Evolutionary conservation across 2,888 invertebrate species (phyloP).

Genomic region (Bursaphelenchus okinawaensis): DNA sequence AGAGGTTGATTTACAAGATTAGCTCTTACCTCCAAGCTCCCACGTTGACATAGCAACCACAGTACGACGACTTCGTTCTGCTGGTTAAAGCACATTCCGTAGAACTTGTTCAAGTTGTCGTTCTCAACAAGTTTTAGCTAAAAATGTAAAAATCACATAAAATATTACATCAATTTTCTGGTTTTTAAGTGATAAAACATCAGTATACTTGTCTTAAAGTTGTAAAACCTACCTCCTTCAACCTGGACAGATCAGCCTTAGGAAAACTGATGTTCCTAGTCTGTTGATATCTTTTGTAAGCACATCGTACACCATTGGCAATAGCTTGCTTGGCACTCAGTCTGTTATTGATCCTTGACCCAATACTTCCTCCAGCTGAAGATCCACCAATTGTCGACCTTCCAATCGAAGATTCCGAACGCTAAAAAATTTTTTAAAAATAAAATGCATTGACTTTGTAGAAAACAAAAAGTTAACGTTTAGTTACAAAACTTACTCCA

Average conservation of each 20-base stretch:
- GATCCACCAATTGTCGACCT: constrained; percentile 26
- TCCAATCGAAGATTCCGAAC: constrained; percentile 46
- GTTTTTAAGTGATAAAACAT: too few species aligned
- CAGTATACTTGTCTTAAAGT: too few species aligned
- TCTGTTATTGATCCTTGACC: constrained; percentile 40
- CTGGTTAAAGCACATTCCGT: constrained; percentile 49
- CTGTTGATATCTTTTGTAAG: constrained; percentile 45
- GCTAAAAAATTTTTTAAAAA: constrained; percentile 20
- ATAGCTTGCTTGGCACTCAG: constrained; percentile 47
- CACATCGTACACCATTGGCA: constrained; percentile 48
- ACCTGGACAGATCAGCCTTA: constrained; percentile 34
- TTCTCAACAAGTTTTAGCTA: constrained; percentile 46
- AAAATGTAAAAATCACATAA: not conserved
- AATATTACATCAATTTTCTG: too few species aligned
- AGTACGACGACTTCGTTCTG: constrained; percentile 51
- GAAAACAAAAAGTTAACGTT: constrained; percentile 3
- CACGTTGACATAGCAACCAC: constrained; percentile 48
- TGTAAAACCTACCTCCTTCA: constrained; percentile 35
- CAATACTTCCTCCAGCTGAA: constrained; percentile 39
- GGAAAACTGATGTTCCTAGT: constrained; percentile 45
- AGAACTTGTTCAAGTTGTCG: constrained; percentile 54
- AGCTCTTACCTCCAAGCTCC: constrained; percentile 42
- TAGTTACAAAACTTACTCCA: constrained; percentile 12
- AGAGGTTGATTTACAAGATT: too few species aligned
- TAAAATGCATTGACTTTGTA: not conserved